Evolutionary conservation across 1,140 invertebrate genomes (phyloP).

Genomic region (Hylaeus volcanicus): DNA sequence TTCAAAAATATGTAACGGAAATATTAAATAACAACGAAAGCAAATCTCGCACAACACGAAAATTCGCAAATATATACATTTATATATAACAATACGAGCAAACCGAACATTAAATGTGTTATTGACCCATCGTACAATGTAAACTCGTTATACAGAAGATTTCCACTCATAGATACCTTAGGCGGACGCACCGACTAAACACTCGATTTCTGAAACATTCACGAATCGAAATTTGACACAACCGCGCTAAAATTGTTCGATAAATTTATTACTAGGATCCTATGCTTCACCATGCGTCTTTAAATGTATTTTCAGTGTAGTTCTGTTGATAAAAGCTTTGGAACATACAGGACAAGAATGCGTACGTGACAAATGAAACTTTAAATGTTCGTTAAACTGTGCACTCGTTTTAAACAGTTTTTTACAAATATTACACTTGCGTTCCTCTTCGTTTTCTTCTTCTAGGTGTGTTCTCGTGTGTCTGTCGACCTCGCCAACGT

Average conservation of each 20-base stretch:
- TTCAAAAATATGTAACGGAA: no score
- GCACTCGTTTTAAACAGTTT: conserved; percentile 55
- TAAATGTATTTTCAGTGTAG: conserved; percentile 67
- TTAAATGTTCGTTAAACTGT: conserved; percentile 64
- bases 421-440: conserved; percentile 69
- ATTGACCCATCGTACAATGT: no score
- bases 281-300: conserved; percentile 62
- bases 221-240: background rate
- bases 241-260: background rate
- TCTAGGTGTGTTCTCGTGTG: conserved; percentile 68
- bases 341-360: conserved; percentile 67
- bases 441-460: conserved; percentile 46
- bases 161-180: background rate
- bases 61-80: no score
- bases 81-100: no score
- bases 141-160: no score
- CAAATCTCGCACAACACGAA: no score
- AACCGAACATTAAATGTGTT: no score
- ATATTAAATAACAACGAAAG: no score
- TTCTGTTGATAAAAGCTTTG: conserved; percentile 71
- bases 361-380: conserved; percentile 62
- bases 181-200: background rate
- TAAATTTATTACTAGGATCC: background rate
- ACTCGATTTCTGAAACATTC: background rate
- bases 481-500: conserved; percentile 66